These are phyloP conservation scores for Mallotus villosus DNA, from an alignment of 2,797 vertebrate genomes.

Conservation along the genomic window DNA sequence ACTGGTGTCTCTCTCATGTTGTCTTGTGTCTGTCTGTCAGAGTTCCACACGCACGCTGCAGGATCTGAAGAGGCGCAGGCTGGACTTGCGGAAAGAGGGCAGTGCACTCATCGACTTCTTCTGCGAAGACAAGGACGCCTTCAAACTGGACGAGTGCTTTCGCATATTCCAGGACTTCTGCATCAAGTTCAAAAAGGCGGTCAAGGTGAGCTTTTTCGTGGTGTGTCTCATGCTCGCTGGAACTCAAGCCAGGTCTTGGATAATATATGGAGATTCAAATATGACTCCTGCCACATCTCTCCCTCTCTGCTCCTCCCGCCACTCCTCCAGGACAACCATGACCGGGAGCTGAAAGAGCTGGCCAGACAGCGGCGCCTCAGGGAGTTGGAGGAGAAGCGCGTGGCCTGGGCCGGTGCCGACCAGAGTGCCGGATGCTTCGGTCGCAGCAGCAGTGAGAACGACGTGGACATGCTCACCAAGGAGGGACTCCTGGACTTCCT, in stretches of 20 bases:
- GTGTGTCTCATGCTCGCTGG: too few species aligned
- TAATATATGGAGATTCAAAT: too few species aligned
- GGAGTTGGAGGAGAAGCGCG: conserved; percentile 87
- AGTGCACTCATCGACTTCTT: conserved; percentile 95
- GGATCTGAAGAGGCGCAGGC: conserved; percentile 83
- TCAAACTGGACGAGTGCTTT: conserved; percentile 96
- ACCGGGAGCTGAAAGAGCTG: conserved; percentile 86
- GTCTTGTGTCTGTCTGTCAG: conserved; percentile 65
- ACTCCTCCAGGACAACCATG: conserved; percentile 83
- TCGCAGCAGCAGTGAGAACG: conserved; percentile 95
- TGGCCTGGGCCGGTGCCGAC: conserved; percentile 78
- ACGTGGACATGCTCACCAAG: conserved; percentile 87
- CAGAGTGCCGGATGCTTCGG: conserved; percentile 77
- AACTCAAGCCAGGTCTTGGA: not conserved
- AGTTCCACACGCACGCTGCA: conserved; percentile 81
- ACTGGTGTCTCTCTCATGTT: not conserved
- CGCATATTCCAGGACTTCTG: conserved; percentile 98
- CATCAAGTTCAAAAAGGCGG: conserved; percentile 91
- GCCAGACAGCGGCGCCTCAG: conserved; percentile 80
- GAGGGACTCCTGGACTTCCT: conserved; percentile 87
- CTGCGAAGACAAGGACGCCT: conserved; percentile 97
- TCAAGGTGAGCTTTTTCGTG: conserved; percentile 79
- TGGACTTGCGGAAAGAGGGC: conserved; percentile 85
- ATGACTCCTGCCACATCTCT: not conserved
- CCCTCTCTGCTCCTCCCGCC: not conserved